Evolutionary conservation across 2,888 invertebrate species (phyloP), one percentile per base, ranked within the genome.

Genomic region (Ceraclea dissimilis): DNA sequence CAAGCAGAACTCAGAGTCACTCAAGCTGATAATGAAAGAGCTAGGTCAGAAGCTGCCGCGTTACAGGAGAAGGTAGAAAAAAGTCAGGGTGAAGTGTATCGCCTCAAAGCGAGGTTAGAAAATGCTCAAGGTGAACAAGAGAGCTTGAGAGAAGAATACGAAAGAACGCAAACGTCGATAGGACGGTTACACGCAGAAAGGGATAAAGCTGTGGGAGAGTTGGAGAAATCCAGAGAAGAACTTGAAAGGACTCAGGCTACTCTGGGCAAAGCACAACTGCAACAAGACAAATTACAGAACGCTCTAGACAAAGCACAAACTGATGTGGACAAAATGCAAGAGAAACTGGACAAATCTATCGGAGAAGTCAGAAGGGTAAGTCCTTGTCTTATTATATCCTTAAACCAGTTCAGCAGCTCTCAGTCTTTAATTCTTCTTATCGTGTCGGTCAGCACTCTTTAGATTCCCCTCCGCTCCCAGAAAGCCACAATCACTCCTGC

Each of bases 51-150:
- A 70, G 87, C 91, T 0, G 83, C 89, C 49, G 88, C 85, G 16
- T 76, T 93, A 57, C 94, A 94, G 70, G 94, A 94, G 67, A 94
- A 94, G 76, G 74, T 94, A 61, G 94, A 94, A 70, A 93, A 93
- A 75, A 91, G 92, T 55, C 94, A 94, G 73, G 94, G 94, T 60
- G 94, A 95, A 73, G 93, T 95, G 34, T 94, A 94, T 69, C 85
- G 94, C 71, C 79, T 94, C 65, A 94, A 94, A 72, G 94, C 94
- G 43, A 88, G 93, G 69, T 79, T 94, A 67, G 94, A 94, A 78
- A 94, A 94, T 78, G 93, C 93, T 71, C 93, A 93, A 78, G 90
- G 90, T 59, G 94, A 95, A 74, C 92, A 93, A 69, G 93, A 93
- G 68, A 93, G 91, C 69, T 79, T 94, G 64, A 88, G 92, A 62